Evolutionary conservation across 92 coral and sea anemone species (phyloP), one percentile per base, ranked within the genome.

Genomic region (Phenganax subtilis): DNA sequence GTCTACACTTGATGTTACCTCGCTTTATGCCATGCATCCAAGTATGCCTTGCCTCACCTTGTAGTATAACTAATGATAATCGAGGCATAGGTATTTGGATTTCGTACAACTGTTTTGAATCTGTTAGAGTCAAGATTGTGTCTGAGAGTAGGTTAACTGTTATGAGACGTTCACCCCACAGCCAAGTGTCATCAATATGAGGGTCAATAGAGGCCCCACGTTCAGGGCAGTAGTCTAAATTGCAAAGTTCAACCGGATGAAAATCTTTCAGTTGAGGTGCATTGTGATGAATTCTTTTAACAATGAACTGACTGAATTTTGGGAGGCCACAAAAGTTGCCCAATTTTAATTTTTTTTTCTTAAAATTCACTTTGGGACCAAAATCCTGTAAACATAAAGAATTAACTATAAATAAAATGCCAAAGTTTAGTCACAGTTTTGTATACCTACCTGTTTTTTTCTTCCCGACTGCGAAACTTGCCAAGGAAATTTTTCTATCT

Each of bases 341-440:
- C 17, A 71, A 58, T 82, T 92, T 92, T 17, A 94, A 67, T 77
- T 94, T 94, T 86, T 85, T 90, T 80, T 89, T 89, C 88, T 94
- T 94, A 73, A 94, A 94, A 79, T 94, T 94, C 69, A 90, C 98
- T 85, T 94, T 96, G 17, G 98, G 98, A 16, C 98, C 98, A 89
- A 90, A 94, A 83, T 94, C 98, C 98, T 94, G 84, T 29, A 27
- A 20, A 12, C 47, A 37, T 25, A 51, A 3, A 54, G 0, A 15
- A 15, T 14, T 15, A 75, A 47, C 17, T 12, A 44, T 70, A 6
- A 27, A 12, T 7, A 14, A 31, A 70, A 74, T 72, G 27, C 54
- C 29, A 54, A 47, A 0, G 44, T n/a, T 14, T 57, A 12, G 55
- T 30, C 20, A 17, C 61, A 59, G 6, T 55, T 16, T 51, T 27